Evolutionary conservation across 2,888 invertebrate species (phyloP).

Genomic region (Ischnura elegans): DNA sequence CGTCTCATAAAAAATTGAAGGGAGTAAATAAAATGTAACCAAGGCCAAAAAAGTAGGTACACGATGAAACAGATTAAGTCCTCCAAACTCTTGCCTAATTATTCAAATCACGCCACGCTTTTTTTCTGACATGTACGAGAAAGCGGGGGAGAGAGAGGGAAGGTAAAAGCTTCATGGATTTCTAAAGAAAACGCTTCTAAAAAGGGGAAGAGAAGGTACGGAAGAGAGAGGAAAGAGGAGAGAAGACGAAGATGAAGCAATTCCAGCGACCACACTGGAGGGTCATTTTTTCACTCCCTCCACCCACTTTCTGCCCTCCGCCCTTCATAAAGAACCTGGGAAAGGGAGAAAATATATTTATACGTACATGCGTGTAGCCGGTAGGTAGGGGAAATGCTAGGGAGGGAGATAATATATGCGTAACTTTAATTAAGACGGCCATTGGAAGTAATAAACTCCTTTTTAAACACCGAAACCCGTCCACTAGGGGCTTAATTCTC

Average conservation of each 20-base stretch:
- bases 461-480: slow-evolving; percentile 55
- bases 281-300: not conserved
- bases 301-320: not conserved
- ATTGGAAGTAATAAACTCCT: slow-evolving; percentile 58
- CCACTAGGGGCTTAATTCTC: not conserved
- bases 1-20: not conserved
- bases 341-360: not conserved
- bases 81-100: slow-evolving; percentile 25
- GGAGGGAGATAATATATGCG: slow-evolving; percentile 40
- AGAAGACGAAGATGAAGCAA: not conserved
- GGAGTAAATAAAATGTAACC: not conserved
- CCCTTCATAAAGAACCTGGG: not conserved
- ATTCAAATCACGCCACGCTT: slow-evolving; percentile 18
- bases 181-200: not conserved
- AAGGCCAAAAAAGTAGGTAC: not conserved
- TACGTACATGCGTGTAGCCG: not conserved
- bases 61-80: not conserved
- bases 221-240: not conserved
- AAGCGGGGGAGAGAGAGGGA: not conserved
- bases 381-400: not conserved
- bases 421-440: slow-evolving; percentile 57
- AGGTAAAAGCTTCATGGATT: slow-evolving; percentile 8
- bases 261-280: not conserved
- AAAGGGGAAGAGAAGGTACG: not conserved
- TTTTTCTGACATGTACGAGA: not conserved